These are phyloP conservation scores for Rhingia rostrata DNA, from an alignment of 2,888 invertebrate genomes.

Conservation along the genomic window DNA sequence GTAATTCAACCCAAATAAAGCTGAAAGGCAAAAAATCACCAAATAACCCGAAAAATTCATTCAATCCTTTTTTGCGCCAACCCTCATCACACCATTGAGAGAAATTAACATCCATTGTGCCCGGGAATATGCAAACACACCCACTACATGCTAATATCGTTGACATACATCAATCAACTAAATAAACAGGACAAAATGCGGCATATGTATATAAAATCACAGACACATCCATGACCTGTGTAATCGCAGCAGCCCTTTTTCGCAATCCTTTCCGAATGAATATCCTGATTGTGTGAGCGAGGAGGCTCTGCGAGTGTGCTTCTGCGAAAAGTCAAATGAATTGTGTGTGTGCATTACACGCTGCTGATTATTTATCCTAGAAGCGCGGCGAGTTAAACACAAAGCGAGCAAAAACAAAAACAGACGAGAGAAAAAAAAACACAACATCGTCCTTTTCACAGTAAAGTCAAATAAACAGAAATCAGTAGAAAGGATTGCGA, in stretches of 20 bases:
- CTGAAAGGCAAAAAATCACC: conserved; percentile 37
- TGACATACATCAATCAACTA: conserved; percentile 74
- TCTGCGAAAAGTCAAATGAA: conserved; percentile 36
- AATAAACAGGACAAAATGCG: conserved; percentile 61
- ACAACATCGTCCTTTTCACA: conserved; percentile 54
- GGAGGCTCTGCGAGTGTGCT: neutral
- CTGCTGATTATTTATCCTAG: conserved; percentile 68
- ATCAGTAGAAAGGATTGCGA: conserved; percentile 37
- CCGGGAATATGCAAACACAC: conserved; percentile 51
- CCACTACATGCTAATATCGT: conserved; percentile 70
- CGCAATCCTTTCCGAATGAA: conserved; percentile 57
- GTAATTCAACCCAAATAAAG: conserved; percentile 23
- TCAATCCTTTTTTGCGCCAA: conserved; percentile 40
- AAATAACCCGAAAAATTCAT: conserved; percentile 56
- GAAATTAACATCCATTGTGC: conserved; percentile 71
- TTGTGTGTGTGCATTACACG: conserved; percentile 10
- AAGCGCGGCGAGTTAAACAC: conserved; percentile 42
- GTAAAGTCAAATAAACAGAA: conserved; percentile 48
- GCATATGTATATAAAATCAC: conserved; percentile 49
- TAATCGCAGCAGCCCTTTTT: conserved; percentile 13
- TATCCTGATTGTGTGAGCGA: neutral
- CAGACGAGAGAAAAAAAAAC: conserved; percentile 1
- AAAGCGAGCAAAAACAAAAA: conserved; percentile 21
- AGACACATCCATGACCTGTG: conserved; percentile 9
- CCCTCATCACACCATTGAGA: conserved; percentile 16